A percentile compares a stretch with the other conserved stretches of the same genome.
Evolutionary conservation across 2,797 vertebrate species (phyloP).

Genomic region (Pipistrellus pygmaeus): DNA sequence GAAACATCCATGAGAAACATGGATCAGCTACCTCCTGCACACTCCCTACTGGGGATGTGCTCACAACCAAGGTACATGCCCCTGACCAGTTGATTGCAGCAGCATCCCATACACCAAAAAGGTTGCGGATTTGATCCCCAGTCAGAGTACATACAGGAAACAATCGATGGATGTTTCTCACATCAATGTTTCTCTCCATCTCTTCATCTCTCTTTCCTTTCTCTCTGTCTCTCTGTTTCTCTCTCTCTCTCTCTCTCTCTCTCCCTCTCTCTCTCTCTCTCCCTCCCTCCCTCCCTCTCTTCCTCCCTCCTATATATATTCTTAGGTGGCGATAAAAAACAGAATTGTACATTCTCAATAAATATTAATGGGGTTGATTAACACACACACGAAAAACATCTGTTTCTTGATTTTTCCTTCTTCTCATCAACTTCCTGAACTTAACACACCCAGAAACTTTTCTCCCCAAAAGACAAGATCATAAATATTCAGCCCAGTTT

Average conservation of each 20-base stretch:
- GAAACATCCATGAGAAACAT: too few species aligned
- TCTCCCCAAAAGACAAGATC: constrained; percentile 61
- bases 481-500: constrained; percentile 76
- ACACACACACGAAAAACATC: background rate
- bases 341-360: background rate
- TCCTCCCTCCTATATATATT: background rate
- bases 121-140: background rate
- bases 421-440: constrained; percentile 57
- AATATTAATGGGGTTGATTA: background rate
- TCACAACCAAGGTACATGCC: too few species aligned
- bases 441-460: constrained; percentile 35
- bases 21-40: too few species aligned
- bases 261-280: too few species aligned
- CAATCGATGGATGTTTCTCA: background rate
- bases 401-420: background rate
- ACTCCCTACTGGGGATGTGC: too few species aligned
- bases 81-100: background rate
- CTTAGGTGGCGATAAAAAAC: background rate
- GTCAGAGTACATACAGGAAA: background rate
- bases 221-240: too few species aligned
- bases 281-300: too few species aligned
- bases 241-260: too few species aligned
- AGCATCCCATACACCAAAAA: background rate
- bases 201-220: too few species aligned
- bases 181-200: background rate